phyloP scores from a whole-genome alignment of 1,140 invertebrate species.

The Drosophila burlai region DNA sequence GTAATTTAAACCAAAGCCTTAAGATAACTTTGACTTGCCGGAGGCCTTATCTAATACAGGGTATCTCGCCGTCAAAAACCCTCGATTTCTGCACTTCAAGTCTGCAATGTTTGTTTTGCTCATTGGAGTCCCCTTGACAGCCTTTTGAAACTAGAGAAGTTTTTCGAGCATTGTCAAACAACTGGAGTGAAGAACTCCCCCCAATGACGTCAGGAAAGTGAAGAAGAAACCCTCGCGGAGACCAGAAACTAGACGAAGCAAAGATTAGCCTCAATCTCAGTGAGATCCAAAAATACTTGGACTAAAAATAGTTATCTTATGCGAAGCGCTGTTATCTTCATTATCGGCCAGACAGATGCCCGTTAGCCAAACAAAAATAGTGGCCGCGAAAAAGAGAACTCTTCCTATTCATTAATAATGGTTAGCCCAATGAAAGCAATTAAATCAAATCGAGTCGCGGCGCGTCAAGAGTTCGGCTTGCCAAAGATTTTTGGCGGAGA shows the following conservation, averaged over 20 bases:
- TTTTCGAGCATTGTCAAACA: conserved; percentile 27
- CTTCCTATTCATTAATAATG: conserved; percentile 50
- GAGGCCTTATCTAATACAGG: conserved; percentile 2
- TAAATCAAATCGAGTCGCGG: conserved; percentile 55
- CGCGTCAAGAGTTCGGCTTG: conserved; percentile 14
- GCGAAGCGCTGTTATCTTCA: conserved; percentile 25
- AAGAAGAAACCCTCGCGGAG: conserved; percentile 2
- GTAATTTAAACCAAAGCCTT: not conserved
- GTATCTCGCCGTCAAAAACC: conserved; percentile 2
- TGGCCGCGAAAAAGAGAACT: conserved; percentile 13
- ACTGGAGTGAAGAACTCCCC: conserved; percentile 16
- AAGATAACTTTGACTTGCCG: conserved; percentile 1
- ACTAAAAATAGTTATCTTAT: conserved; percentile 42
- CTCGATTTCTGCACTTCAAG: conserved; percentile 22
- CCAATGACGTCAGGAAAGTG: conserved; percentile 24
- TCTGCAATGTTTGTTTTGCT: conserved; percentile 31
- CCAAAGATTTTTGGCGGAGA: conserved; percentile 28
- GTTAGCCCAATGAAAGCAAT: conserved; percentile 76
- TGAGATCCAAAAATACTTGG: conserved; percentile 22
- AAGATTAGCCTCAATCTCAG: conserved; percentile 17
- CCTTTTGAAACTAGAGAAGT: conserved; percentile 18
- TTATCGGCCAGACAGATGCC: conserved; percentile 40
- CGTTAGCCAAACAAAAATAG: conserved; percentile 21
- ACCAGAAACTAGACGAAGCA: not conserved
- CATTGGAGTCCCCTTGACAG: conserved; percentile 22